phyloP scores from a whole-genome alignment of 1,140 invertebrate genomes.

The Ceratina australensis region DNA sequence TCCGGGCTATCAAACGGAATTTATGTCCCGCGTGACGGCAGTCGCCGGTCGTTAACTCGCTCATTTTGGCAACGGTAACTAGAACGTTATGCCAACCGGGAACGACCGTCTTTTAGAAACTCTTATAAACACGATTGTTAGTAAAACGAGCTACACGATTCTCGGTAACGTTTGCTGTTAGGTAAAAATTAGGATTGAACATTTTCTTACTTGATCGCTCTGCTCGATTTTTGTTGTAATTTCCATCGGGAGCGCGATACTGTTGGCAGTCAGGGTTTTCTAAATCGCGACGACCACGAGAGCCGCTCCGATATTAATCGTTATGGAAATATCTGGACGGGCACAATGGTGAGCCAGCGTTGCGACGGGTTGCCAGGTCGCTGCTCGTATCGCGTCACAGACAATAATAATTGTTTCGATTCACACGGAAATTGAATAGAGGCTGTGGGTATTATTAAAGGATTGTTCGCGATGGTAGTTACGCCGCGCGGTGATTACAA shows the following conservation, averaged over 20 bases:
- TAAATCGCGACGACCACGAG: neutral
- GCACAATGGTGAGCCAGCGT: constrained; percentile 42
- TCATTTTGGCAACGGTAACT: too few relatives aligned
- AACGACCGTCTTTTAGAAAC: too few relatives aligned
- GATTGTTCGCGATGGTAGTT: constrained; percentile 32
- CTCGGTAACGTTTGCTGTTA: too few relatives aligned
- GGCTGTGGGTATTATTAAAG: constrained; percentile 31
- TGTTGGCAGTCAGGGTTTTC: too few relatives aligned
- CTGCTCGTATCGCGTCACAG: constrained; percentile 35
- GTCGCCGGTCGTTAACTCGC: too few relatives aligned
- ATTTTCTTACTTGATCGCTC: too few relatives aligned
- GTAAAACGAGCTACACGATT: too few relatives aligned
- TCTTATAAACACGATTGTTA: too few relatives aligned
- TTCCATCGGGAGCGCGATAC: too few relatives aligned
- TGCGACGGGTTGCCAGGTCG: neutral
- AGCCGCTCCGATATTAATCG: constrained; percentile 45
- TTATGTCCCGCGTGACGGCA: neutral
- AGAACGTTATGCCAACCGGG: too few relatives aligned
- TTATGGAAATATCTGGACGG: constrained; percentile 55
- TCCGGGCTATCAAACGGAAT: neutral
- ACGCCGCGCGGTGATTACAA: constrained; percentile 35
- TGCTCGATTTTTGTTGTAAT: too few relatives aligned
- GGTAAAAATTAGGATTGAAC: too few relatives aligned
- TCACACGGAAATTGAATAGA: constrained; percentile 58
- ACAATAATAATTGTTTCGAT: constrained; percentile 64